Evolutionary conservation across 2,113 vertebrate species (phyloP), one percentile per base, ranked within the genome.

Genomic region (Neodontobutis hainanensis): DNA sequence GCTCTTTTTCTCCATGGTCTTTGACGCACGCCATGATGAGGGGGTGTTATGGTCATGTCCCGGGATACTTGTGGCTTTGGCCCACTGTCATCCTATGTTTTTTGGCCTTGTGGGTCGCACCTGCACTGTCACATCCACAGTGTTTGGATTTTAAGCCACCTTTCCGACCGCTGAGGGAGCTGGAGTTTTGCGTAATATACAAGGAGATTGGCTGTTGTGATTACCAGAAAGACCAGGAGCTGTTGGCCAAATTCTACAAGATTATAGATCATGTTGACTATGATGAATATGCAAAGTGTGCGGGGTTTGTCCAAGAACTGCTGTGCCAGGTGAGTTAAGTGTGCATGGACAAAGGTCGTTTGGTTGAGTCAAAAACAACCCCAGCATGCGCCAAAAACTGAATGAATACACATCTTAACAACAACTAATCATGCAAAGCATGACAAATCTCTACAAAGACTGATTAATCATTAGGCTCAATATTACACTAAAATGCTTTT

Each of bases 91-190:
- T 69, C 5, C 53, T 87, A 8, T 73, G 10, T 56, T 61, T 86
- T 14, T 14, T 70, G 11, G 32, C 14, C 0, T 32, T 84, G 1
- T 70, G 70, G 36, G 3, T 72, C 50, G n/a, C 80, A 74, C 81
- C 90, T 70, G 91, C 66, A 5, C 73, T 56, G 35, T 70, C 73
- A 35, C 96, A 98, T 82, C 96, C 97, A 8, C 97, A 98, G 83
- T 98, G 96, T 86, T 76, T 98, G 93, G 97, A 98, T 82, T 98
- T 97, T 77, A 97, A 95, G 82, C 95, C 97, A 34, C 97, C 96
- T n/a, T 98, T 97, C 85, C 87, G 92, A 71, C 94, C 96, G 40
- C 89, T 83, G 46, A 70, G 73, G 61, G 90, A 92, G 78, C 94
- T 98, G 61, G 67, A 86, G 65, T 96, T 98, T 75, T 99, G 97